A percentile compares a stretch with the other conserved stretches of the same genome.
Evolutionary conservation across 2,888 invertebrate genomes (phyloP).

Genomic region (Xestia c-nigrum): DNA sequence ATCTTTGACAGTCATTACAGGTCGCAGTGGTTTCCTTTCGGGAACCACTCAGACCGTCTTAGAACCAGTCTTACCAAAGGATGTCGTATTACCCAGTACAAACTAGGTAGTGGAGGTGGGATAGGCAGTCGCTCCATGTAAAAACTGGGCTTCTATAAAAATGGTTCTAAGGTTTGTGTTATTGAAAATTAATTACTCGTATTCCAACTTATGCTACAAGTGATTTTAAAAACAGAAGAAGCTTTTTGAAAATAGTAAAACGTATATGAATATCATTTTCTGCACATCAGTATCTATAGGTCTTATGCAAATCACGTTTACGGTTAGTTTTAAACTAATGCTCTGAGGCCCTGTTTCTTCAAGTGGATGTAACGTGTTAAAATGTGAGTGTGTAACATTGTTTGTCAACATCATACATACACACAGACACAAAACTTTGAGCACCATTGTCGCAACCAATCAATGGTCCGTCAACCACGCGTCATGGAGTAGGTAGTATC

Average conservation of each 20-base stretch:
- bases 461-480: conserved; percentile 55
- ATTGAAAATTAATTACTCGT: not conserved
- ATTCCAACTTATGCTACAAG: not conserved
- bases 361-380: not conserved
- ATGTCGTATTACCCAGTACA: not conserved
- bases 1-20: not conserved
- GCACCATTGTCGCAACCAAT: conserved; percentile 46
- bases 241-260: not conserved
- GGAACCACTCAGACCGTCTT: no score
- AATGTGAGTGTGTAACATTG: not conserved
- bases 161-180: not conserved
- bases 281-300: no score
- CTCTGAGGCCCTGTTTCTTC: not conserved
- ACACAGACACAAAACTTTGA: conserved; percentile 32
- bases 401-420: not conserved
- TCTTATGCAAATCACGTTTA: not conserved
- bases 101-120: not conserved
- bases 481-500: conserved; percentile 42
- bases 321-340: no score
- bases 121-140: not conserved
- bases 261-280: not conserved
- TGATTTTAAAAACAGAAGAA: not conserved
- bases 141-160: no score
- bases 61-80: not conserved
- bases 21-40: no score